Conservation (phyloP, 2,888 invertebrate species). For the Tetramorium bicarinatum region DNA sequence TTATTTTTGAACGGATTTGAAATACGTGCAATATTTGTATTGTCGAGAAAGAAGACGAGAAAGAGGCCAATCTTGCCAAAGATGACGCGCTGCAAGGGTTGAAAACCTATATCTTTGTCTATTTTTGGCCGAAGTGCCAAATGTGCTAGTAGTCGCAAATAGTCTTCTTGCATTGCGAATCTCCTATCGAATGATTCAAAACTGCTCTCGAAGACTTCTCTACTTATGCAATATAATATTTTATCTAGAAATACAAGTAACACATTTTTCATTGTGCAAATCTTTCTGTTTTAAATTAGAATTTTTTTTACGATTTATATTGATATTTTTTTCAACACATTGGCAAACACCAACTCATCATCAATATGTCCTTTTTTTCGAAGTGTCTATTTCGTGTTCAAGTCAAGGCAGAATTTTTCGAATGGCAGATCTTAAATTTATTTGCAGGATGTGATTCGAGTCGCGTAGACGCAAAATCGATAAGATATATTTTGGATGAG, state of each 20-base stretch:
- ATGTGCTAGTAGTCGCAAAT: conserved; percentile 59
- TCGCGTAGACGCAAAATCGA: background rate
- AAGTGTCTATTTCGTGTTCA: background rate
- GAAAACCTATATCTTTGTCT: conserved; percentile 70
- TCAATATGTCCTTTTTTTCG: background rate
- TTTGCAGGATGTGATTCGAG: background rate
- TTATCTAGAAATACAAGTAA: background rate
- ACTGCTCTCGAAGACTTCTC: background rate
- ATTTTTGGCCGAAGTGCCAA: conserved; percentile 64
- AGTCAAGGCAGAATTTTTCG: background rate
- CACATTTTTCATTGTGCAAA: no score
- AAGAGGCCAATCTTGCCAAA: conserved; percentile 40
- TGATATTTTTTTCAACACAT: background rate
- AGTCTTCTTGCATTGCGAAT: conserved; percentile 54
- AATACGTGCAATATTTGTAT: conserved; percentile 21
- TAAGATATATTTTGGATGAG: conserved; percentile 12
- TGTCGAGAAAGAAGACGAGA: background rate
- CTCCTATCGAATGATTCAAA: background rate
- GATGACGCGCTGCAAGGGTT: conserved; percentile 63
- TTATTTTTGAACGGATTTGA: conserved; percentile 11
- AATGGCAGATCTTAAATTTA: background rate
- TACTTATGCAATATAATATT: background rate
- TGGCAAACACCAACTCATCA: background rate
- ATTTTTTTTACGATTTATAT: background rate
- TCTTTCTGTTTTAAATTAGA: background rate